Conservation (phyloP, 1,140 invertebrate species). For the Pseudomyrmex gracilis region DNA sequence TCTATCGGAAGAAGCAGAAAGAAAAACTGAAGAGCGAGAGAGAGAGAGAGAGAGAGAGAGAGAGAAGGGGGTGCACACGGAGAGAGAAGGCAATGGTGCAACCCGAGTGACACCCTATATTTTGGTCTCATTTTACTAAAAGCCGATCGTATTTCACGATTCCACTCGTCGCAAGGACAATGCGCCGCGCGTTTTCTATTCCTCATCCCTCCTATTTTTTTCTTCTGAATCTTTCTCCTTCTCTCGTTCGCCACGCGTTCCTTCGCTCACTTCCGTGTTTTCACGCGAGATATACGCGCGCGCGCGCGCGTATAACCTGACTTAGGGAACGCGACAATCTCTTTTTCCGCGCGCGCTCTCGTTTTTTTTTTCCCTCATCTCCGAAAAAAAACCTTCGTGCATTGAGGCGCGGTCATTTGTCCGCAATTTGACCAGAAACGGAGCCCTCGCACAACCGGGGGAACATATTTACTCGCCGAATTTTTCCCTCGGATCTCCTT, state of each 20-base stretch:
- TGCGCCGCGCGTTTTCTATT: slow-evolving; percentile 74
- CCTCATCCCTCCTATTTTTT: slow-evolving; percentile 39
- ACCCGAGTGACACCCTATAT: slow-evolving; percentile 77
- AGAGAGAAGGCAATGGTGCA: slow-evolving; percentile 32
- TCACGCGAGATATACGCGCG: slow-evolving; percentile 52
- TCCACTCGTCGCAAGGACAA: slow-evolving; percentile 78
- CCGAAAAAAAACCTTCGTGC: slow-evolving; percentile 18
- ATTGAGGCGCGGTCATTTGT: slow-evolving; percentile 80
- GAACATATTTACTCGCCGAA: slow-evolving; percentile 70
- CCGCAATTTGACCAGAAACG: slow-evolving; percentile 81
- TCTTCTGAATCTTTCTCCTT: background rate
- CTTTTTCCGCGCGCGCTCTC: background rate
- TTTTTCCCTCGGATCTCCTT: slow-evolving; percentile 2
- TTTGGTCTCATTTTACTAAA: slow-evolving; percentile 84
- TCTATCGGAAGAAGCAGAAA: slow-evolving; percentile 1
- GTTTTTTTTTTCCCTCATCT: background rate
- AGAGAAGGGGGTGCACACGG: background rate
- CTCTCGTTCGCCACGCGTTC: slow-evolving; percentile 12
- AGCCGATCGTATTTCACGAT: slow-evolving; percentile 83
- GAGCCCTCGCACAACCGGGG: slow-evolving; percentile 52
- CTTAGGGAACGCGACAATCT: slow-evolving; percentile 66
- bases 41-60: slow-evolving; percentile 6
- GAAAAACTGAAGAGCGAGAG: background rate
- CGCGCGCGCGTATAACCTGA: slow-evolving; percentile 69
- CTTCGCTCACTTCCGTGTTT: slow-evolving; percentile 51